Percentiles rank a stretch among this genome's conserved stretches.
Evolutionary conservation across 2,797 vertebrate species (phyloP).

Genomic region (Podarcis lilfordi): DNA sequence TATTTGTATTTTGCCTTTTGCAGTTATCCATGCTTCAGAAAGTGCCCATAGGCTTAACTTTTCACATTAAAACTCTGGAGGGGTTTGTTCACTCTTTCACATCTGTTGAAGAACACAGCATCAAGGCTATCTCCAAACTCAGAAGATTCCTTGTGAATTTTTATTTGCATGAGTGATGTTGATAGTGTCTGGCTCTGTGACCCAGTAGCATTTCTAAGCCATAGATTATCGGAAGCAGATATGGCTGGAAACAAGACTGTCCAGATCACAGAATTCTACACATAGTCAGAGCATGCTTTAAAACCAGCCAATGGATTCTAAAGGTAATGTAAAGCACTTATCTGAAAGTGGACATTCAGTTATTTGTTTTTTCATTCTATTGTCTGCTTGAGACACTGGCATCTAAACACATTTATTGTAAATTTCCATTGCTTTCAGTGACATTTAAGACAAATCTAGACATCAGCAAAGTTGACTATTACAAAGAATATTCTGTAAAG

Average conservation of each 20-base stretch:
- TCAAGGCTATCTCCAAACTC: not conserved
- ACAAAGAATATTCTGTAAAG: not conserved
- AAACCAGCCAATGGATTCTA: not conserved
- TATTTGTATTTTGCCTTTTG: not conserved
- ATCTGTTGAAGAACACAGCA: not conserved
- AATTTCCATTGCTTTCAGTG: not conserved
- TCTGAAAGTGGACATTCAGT: not conserved
- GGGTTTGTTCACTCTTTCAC: not conserved
- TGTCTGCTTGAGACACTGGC: not conserved
- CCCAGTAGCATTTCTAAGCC: not conserved
- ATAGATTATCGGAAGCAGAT: not conserved
- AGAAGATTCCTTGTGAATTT: not conserved
- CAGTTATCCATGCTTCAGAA: not conserved
- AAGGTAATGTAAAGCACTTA: not conserved
- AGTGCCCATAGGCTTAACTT: not conserved
- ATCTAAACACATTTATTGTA: not conserved
- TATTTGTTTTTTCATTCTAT: not conserved
- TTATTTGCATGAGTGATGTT: not conserved
- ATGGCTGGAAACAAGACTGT: fast-evolving
- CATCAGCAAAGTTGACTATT: not conserved
- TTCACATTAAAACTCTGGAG: not conserved
- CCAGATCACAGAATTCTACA: not conserved
- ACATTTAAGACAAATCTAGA: not conserved
- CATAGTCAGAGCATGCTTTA: not conserved
- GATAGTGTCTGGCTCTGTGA: not conserved